A percentile compares a stretch with the other conserved stretches of the same genome.
Evolutionary conservation across 2,113 vertebrate species (phyloP).

Genomic region (Gorsachius goisagi): DNA sequence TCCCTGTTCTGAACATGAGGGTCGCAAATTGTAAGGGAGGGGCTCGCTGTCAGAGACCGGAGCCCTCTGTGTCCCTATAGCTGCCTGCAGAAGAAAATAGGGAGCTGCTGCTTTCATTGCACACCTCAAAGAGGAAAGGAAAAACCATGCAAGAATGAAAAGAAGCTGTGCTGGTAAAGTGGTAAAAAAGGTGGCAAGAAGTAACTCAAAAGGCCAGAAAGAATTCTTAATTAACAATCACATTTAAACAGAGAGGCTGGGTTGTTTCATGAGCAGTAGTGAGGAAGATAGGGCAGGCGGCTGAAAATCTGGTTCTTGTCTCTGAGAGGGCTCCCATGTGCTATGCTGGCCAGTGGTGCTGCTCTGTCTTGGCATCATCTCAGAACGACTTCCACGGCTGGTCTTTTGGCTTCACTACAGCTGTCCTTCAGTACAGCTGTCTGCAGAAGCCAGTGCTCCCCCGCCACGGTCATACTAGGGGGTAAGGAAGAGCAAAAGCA

Average conservation of each 20-base stretch:
- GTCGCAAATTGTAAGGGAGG: background rate
- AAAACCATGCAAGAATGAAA: background rate
- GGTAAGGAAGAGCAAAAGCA: rapidly evolving
- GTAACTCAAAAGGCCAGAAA: background rate
- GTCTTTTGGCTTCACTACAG: rapidly evolving
- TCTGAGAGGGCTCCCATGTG: background rate
- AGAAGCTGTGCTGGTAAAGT: background rate
- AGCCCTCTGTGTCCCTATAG: background rate
- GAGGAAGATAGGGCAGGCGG: background rate
- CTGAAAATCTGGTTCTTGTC: background rate
- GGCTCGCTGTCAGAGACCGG: background rate
- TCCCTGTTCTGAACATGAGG: background rate
- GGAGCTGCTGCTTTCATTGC: background rate
- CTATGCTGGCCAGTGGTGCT: background rate
- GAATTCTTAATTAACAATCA: background rate
- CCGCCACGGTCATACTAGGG: no score
- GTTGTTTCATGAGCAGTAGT: background rate
- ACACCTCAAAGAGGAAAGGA: background rate
- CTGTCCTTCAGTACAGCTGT: background rate
- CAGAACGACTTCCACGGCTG: rapidly evolving
- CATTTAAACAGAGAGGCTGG: background rate
- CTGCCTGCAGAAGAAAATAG: background rate
- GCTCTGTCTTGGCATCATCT: background rate
- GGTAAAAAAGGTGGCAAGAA: background rate
- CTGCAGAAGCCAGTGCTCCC: rapidly evolving